Base-by-base conservation (phyloP, 2,888 invertebrate species). In the Acrobeloides nanus region DNA sequence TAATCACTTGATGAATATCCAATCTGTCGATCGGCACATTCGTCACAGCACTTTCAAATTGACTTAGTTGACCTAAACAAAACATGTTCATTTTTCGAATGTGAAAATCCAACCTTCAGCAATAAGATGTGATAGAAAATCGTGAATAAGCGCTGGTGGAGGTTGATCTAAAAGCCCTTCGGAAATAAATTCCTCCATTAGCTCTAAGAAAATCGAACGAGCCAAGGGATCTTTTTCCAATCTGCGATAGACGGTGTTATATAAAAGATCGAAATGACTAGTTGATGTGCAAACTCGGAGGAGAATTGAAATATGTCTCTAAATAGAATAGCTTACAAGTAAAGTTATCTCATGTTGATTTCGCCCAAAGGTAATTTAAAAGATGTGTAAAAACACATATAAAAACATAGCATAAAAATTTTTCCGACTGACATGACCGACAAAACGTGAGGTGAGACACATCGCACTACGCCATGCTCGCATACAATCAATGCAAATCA, bases 11-110 rank as follows among this genome's bases (percentile, higher is more conserved):
- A 18, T 87, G 84, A 18, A 87, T 79, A 75, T 87, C 87, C 45
- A 87, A 76, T 55, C 83, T 84, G 38, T 80, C 79, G 62, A 87
- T 82, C 58, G 85, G 83, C 52, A 86, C 76, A 58, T 83, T 82
- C 5, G 85, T 80, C 40, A 87, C 80, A 46, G 85, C 81, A 26
- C 81, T 80, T 74, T 86, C 57, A 31, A 86, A 75, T 53, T 81
- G 80, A 59, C 81, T 75, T 41, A 83, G 79, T 64, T 82, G 79
- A 34, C 80, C n/a, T n/a, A n/a, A n/a, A n/a, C n/a, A n/a, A n/a
- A n/a, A n/a, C n/a, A n/a, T n/a, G n/a, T n/a, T n/a, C n/a, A n/a
- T n/a, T n/a, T n/a, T n/a, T n/a, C n/a, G n/a, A n/a, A n/a, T n/a
- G n/a, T n/a, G n/a, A n/a, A n/a, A n/a, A n/a, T n/a, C n/a, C n/a